Evolutionary conservation across 1,140 invertebrate species (phyloP), one percentile per base, ranked within the genome.

Genomic region (Cyphomyrmex costatus): DNA sequence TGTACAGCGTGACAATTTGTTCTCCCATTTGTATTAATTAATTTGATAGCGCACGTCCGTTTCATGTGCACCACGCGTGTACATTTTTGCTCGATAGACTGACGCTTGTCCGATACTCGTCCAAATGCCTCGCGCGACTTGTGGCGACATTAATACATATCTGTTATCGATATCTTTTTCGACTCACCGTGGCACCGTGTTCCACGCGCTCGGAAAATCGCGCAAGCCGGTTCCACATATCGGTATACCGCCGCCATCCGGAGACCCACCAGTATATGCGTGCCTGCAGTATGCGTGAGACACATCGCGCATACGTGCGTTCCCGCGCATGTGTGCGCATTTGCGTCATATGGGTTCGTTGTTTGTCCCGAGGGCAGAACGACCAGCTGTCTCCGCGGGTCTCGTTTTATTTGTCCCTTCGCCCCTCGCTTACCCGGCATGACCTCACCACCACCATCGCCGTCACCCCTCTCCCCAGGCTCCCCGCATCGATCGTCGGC

Each of bases 301-400:
- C 30, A 33, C 30, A 19, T 27, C 58, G 51, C 16, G 63, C 14
- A 46, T 58, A 51, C 30, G 56, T 5, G 36, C 33, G n/a, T 30
- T 3, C 36, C 42, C 19, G 30, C 30, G 56, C 36, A 58, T 85
- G 76, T 68, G 70, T 53, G 30, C 71, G 49, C 86, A 71, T 80
- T 66, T 84, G 88, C 77, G 71, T 89, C 76, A 86, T 89, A 51
- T 89, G 56, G 76, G 87, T 65, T 74, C 60, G 83, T 86, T 86
- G 84, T 89, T 86, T 85, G 73, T 88, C 87, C 80, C 78, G 46
- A 61, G 80, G 74, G 82, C 74, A 58, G 27, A 86, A 84, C 88
- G 87, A 88, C 88, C 88, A 89, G 88, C 88, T 89, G 88, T 88
- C 88, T 86, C 88, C 27, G 53, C 74, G 36, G 76, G 58, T 89